These are phyloP conservation scores for Stegophylla sp. DNA, from an alignment of 2,888 invertebrate genomes.

Conservation along the genomic window DNA sequence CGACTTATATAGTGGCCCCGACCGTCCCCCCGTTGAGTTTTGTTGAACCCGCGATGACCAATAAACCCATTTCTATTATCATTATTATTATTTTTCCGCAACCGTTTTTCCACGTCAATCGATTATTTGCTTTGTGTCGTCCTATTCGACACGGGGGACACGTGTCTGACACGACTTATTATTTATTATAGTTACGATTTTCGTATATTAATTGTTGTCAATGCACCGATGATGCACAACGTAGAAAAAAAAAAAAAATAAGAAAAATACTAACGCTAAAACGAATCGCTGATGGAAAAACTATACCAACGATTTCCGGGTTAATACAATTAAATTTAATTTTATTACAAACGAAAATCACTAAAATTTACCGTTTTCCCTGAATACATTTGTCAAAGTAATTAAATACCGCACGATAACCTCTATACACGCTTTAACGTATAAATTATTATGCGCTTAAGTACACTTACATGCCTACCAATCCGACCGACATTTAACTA, in stretches of 20 bases:
- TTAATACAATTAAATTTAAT: not conserved
- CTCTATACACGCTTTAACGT: too few relatives aligned
- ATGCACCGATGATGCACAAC: too few relatives aligned
- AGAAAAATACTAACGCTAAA: too few relatives aligned
- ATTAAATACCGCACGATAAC: not conserved
- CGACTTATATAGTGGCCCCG: not conserved
- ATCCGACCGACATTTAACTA: not conserved
- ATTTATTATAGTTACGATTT: too few relatives aligned
- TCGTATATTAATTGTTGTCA: too few relatives aligned
- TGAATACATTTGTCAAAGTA: not conserved
- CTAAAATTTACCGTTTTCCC: not conserved
- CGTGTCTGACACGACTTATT: not conserved
- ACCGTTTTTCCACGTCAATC: not conserved
- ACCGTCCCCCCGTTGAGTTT: conserved; percentile 12
- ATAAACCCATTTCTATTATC: conserved; percentile 27
- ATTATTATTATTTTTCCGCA: not conserved
- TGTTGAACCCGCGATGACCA: conserved; percentile 45
- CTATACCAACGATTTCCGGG: not conserved
- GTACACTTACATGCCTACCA: too few relatives aligned
- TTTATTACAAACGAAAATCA: not conserved
- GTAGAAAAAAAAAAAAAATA: not conserved
- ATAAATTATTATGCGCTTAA: not conserved
- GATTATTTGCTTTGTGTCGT: not conserved
- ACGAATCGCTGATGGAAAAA: not conserved
- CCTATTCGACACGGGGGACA: not conserved